Base-by-base conservation (phyloP, 2,888 invertebrate genomes). In the Sicus ferrugineus region DNA sequence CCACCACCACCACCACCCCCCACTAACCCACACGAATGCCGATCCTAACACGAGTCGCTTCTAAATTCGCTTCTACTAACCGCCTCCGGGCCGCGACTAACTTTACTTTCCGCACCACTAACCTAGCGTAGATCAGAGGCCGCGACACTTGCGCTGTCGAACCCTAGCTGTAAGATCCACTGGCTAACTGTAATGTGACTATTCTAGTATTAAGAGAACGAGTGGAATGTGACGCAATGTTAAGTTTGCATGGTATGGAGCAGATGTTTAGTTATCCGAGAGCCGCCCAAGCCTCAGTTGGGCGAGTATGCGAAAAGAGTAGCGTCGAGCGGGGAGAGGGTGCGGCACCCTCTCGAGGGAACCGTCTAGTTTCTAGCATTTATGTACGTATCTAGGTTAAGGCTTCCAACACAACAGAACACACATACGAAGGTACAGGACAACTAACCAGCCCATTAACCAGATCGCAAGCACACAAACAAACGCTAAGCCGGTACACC, bases 401-500 rank as follows among this genome's bases (percentile, higher is more conserved):
- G 26, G 50, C 42, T 54, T 54, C 30, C 19, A 56, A 66, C 34
- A 50, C 52, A 50, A 48, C 48, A 56, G 46, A 11, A 54, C 28
- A 66, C 56, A 42, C 42, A 66, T 42, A 66, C 66, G 56, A 56
- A 59, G 59, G 67, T 30, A 58, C 34, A 30, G 67, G 67, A 67
- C 67, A 67, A 59, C 19, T 48, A 58, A 58, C 23, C 23, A 31
- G 19, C 14, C 19, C 14, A 54, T 58, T 50, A 58, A 30, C 46
- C 52, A 48, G 30, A 28, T 16, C 19, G 5, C 52, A 67, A 67
- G 6, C 30, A 59, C 30, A 58, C 28, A 67, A 46, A 48, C 50
- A 28, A 26, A 46, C 21, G 31, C 38, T 14, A 71, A 71, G 68
- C 70, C 72, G 69, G 69, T 71, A 73, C 73, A 73, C 71, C 69